phyloP scores from a whole-genome alignment of 2,797 vertebrate species.

The Linurgus olivaceus region DNA sequence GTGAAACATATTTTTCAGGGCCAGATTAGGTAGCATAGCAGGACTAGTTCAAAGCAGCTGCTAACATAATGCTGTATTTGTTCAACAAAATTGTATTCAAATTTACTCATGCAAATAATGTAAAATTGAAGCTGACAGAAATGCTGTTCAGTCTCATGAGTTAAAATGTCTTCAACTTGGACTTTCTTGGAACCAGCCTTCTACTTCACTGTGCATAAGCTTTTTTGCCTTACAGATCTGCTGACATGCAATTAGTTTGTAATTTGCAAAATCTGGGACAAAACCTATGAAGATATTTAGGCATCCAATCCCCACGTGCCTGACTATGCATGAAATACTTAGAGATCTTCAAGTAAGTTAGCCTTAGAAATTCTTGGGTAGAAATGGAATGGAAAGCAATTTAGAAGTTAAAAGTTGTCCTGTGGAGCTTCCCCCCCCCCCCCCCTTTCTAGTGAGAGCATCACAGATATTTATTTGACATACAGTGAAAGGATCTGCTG shows the following conservation, averaged over 20 bases:
- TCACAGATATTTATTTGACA: background rate
- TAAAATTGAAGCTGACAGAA: background rate
- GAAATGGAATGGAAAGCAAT: background rate
- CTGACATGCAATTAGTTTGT: background rate
- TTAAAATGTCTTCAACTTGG: background rate
- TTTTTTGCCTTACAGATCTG: background rate
- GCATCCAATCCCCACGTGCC: background rate
- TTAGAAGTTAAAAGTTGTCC: background rate
- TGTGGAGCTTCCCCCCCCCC: fast-evolving
- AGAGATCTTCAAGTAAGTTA: background rate
- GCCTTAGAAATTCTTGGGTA: background rate
- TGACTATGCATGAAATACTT: background rate
- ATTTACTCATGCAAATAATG: background rate
- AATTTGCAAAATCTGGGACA: background rate
- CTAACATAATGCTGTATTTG: background rate
- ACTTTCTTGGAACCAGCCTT: background rate
- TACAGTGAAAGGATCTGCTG: background rate
- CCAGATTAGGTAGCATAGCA: background rate
- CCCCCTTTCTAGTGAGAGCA: background rate
- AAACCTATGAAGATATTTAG: background rate
- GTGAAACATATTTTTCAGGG: background rate
- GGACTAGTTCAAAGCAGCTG: background rate
- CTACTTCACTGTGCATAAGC: background rate
- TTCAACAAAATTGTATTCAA: background rate
- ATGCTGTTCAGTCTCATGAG: background rate